Conservation (phyloP, 2,888 invertebrate genomes). For the Ormyrus thymus region DNA sequence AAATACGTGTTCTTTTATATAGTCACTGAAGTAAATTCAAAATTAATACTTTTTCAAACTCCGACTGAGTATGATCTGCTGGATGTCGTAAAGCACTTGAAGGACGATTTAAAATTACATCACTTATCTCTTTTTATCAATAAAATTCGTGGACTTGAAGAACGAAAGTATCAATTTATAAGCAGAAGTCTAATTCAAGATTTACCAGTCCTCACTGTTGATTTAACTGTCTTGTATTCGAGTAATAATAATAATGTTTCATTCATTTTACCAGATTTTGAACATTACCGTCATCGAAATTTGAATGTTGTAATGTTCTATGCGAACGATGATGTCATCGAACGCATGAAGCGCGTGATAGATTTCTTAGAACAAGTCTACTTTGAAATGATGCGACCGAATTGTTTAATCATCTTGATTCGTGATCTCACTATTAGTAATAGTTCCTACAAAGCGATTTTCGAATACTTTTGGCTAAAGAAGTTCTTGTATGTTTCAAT, state of each 20-base stretch:
- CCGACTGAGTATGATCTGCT: background rate
- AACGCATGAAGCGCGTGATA: background rate
- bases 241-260: background rate
- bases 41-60: too few relatives aligned
- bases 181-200: background rate
- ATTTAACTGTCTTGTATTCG: background rate
- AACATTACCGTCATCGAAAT: background rate
- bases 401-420: conserved; percentile 20
- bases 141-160: background rate
- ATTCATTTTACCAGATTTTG: background rate
- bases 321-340: background rate
- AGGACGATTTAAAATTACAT: background rate
- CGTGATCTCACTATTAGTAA: background rate
- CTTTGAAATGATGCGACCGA: background rate
- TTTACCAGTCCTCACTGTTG: background rate
- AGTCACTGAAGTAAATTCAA: too few relatives aligned
- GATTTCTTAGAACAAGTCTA: background rate
- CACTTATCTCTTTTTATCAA: conserved; percentile 5
- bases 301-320: conserved; percentile 10
- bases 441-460: background rate
- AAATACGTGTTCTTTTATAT: too few relatives aligned
- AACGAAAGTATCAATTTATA: background rate
- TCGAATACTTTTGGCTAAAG: conserved; percentile 15
- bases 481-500: conserved; percentile 40
- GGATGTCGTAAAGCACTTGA: background rate